Base-by-base conservation (phyloP, 2,888 invertebrate genomes). In the Phaonia tiefii region DNA sequence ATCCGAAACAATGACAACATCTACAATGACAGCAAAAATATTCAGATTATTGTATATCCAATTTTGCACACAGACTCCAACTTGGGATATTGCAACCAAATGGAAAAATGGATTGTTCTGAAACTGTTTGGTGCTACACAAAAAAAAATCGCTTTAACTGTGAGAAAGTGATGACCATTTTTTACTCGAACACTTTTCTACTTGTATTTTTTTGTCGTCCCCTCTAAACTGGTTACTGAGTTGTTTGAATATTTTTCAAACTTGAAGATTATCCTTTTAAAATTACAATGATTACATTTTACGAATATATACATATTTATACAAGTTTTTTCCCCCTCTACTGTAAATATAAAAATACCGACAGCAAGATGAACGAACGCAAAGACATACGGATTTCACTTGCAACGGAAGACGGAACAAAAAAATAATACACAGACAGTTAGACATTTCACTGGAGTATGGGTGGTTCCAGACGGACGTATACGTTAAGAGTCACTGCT, bases 201-300 rank as follows among this genome's bases (percentile, higher is more conserved):
- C 25, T 54, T 37, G 31, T 31, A 8, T 31, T 31, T 31, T 31
- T 31, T 31, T 31, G 31, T 31, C 8, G 31, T 31, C 8, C 3
- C 31, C 31, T n/a, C 31, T 31, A 31, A 31, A 31, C 70, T 75
- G 60, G 11, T 70, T 39, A 65, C 54, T 54, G 20, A 77, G 70
- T 74, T 75, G 63, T 83, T 83, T 82, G 75, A 77, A 84, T 83
- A 77, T 85, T 82, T 81, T 83, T 83, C 86, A 69, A 70, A 74
- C 66, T 80, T 25, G 13, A 86, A 87, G 88, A 88, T 88, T 88
- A 88, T 89, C 87, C 86, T 87, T 89, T 88, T 89, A 89, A 78
- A 88, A 88, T 88, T 89, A 87, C 87, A 89, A 88, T 88, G 88
- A 88, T 89, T 89, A 87, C 87, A 86, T 88, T 87, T 85, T 78